Conservation (phyloP, 2,888 invertebrate species). For the Dryococelus australis region DNA sequence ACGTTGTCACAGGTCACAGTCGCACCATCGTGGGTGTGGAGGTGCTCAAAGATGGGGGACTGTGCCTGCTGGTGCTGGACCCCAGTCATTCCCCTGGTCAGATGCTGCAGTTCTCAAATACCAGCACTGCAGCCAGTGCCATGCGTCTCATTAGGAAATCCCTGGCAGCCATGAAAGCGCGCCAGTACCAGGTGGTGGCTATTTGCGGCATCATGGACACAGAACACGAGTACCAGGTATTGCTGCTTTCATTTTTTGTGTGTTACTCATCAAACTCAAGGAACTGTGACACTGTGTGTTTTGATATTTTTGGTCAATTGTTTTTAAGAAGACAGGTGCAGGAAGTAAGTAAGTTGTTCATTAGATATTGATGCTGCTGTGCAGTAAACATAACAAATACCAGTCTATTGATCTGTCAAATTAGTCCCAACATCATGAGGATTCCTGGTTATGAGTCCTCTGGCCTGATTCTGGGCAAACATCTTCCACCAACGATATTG, state of each 20-base stretch:
- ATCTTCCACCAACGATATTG: no score
- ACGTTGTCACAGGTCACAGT: slow-evolving; percentile 74
- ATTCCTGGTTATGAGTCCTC: no score
- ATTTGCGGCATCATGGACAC: slow-evolving; percentile 76
- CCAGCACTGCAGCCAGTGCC: slow-evolving; percentile 66
- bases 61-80: slow-evolving; percentile 79
- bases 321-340: no score
- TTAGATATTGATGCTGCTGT: no score
- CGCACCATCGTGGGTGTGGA: slow-evolving; percentile 90
- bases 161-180: slow-evolving; percentile 77
- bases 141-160: slow-evolving; percentile 76
- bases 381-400: no score
- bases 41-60: slow-evolving; percentile 70
- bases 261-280: not conserved
- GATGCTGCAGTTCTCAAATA: slow-evolving; percentile 71
- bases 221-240: slow-evolving; percentile 78
- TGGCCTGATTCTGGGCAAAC: no score
- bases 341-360: not conserved
- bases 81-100: slow-evolving; percentile 85
- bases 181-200: slow-evolving; percentile 87
- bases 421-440: no score
- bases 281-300: not conserved
- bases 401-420: no score
- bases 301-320: not conserved
- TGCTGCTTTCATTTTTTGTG: slow-evolving; percentile 25